phyloP scores from a whole-genome alignment of 1,140 invertebrate species.

The Mizuhopecten yessoensis region DNA sequence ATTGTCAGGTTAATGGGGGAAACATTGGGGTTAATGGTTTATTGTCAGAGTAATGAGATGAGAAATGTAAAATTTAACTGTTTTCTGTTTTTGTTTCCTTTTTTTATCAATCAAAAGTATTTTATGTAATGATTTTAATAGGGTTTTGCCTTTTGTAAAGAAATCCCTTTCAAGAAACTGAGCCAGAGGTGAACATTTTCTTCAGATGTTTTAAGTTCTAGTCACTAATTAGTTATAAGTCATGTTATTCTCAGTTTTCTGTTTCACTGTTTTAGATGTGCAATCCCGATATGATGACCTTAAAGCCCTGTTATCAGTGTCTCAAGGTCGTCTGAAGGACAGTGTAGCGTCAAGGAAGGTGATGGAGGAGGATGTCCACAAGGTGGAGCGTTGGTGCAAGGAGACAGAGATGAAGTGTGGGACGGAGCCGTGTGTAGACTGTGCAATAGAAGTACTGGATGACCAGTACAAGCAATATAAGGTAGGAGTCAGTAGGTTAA shows the following conservation, averaged over 20 bases:
- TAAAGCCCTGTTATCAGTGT: conserved; percentile 62
- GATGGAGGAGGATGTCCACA: conserved; percentile 82
- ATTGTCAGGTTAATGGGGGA: too few species aligned
- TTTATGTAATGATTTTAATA: too few species aligned
- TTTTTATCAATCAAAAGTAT: too few species aligned
- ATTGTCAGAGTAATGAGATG: too few species aligned
- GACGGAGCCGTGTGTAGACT: conserved; percentile 71
- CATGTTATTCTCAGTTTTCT: not conserved
- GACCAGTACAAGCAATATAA: conserved; percentile 89
- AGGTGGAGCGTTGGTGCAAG: conserved; percentile 81
- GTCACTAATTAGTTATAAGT: too few species aligned
- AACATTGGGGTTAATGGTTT: too few species aligned
- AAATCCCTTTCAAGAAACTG: too few species aligned
- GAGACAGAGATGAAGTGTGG: conserved; percentile 87
- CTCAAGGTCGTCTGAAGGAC: conserved; percentile 87
- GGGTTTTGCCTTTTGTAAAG: too few species aligned
- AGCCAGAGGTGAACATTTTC: too few species aligned
- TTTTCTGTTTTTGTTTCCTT: too few species aligned
- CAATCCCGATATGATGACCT: conserved; percentile 71
- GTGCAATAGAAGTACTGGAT: conserved; percentile 87
- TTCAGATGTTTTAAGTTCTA: too few species aligned
- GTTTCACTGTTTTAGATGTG: conserved; percentile 69
- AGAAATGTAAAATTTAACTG: too few species aligned
- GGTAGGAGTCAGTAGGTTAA: conserved; percentile 63
- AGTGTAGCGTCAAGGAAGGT: conserved; percentile 84